phyloP scores from a whole-genome alignment of 2,797 vertebrate genomes.

The Mus spretus region DNA sequence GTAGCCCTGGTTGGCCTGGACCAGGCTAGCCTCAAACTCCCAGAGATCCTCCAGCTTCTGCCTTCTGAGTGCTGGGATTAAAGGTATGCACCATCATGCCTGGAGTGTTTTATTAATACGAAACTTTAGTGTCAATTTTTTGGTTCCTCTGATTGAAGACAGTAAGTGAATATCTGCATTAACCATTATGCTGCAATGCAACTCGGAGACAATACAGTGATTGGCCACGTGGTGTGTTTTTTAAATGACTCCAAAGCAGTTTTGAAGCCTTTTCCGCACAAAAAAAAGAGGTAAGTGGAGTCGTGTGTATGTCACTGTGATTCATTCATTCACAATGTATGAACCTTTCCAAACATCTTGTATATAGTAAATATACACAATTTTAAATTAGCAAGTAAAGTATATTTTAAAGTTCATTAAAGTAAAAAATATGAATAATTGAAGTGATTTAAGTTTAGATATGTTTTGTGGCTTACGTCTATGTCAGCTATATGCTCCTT shows the following conservation, averaged over 20 bases:
- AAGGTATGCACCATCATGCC: background rate
- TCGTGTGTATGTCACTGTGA: background rate
- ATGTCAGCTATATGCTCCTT: background rate
- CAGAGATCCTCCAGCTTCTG: background rate
- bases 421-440: background rate
- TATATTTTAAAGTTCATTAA: constrained; percentile 22
- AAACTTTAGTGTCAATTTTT: constrained; percentile 28
- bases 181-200: background rate
- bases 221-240: background rate
- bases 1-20: background rate
- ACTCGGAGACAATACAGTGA: background rate
- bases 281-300: background rate
- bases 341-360: background rate
- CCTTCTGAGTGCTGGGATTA: background rate
- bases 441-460: background rate
- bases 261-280: background rate
- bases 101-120: background rate
- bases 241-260: background rate
- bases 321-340: background rate
- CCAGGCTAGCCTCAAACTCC: background rate
- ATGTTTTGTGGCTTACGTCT: background rate
- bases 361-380: background rate
- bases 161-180: background rate
- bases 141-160: constrained; percentile 20
- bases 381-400: background rate